These are phyloP conservation scores for Volucella bombylans DNA, from an alignment of 2,888 invertebrate species.

Conservation along the genomic window DNA sequence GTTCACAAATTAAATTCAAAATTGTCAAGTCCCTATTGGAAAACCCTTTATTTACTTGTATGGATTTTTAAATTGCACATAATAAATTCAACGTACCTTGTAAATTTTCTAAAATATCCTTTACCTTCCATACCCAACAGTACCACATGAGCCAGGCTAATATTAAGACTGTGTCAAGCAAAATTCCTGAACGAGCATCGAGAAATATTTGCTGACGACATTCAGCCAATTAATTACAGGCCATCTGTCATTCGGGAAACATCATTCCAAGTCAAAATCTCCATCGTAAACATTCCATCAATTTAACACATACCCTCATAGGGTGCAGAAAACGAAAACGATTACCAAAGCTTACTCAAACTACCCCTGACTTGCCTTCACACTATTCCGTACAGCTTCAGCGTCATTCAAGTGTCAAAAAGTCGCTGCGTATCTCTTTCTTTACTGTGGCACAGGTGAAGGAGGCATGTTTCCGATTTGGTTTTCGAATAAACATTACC, in stretches of 20 bases:
- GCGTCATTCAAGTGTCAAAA: conserved; percentile 53
- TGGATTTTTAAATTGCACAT: too few species aligned
- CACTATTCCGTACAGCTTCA: conserved; percentile 11
- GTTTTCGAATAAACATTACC: conserved; percentile 50
- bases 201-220: conserved; percentile 33
- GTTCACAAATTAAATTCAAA: too few species aligned
- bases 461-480: conserved; percentile 49
- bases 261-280: conserved; percentile 31
- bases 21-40: too few species aligned
- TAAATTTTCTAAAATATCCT: too few species aligned
- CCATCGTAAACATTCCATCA: conserved; percentile 58
- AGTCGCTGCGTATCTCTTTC: background rate
- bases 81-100: too few species aligned
- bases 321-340: background rate
- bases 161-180: background rate
- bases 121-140: too few species aligned
- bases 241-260: conserved; percentile 58
- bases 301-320: conserved; percentile 2
- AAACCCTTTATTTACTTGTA: too few species aligned
- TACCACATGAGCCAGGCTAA: too few species aligned
- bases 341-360: conserved; percentile 5
- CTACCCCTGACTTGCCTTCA: background rate
- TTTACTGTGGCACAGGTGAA: conserved; percentile 16
- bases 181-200: conserved; percentile 25
- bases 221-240: conserved; percentile 61